Percentiles rank a stretch among this genome's conserved stretches.
Conservation (phyloP, 2,113 vertebrate genomes). For the Ciconia boyciana region DNA sequence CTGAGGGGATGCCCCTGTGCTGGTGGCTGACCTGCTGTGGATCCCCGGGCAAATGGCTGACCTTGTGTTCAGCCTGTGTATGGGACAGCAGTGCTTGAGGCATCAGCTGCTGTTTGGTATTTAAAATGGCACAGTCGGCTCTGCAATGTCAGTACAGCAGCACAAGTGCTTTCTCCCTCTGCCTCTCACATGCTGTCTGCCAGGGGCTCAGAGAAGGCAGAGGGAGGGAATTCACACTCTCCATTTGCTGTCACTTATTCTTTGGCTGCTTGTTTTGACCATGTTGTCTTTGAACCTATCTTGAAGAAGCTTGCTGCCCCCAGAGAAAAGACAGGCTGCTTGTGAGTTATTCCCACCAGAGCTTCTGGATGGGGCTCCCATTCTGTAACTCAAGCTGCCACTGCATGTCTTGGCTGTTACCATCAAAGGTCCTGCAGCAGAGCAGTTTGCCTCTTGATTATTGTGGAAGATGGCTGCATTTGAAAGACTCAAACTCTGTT, state of each 20-base stretch:
- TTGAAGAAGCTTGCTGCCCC: background rate
- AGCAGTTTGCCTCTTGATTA: background rate
- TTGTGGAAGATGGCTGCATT: background rate
- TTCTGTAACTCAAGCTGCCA: background rate
- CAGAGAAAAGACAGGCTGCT: background rate
- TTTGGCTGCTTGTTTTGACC: background rate
- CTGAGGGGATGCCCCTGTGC: background rate
- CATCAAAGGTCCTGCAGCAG: background rate
- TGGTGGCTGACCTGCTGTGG: background rate
- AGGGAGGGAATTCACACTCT: background rate
- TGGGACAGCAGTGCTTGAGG: accelerated
- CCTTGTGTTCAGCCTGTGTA: background rate
- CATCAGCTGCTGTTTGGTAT: constrained; percentile 18
- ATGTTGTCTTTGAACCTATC: background rate
- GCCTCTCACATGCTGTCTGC: accelerated
- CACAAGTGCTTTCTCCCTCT: background rate
- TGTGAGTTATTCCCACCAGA: background rate
- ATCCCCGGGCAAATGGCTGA: background rate
- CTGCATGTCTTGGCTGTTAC: background rate
- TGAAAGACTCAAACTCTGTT: background rate
- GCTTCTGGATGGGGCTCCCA: background rate
- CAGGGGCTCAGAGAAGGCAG: background rate
- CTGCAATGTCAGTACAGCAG: background rate
- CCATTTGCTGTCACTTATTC: background rate
- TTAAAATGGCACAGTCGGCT: background rate